These are phyloP conservation scores for Bombus picipes DNA, from an alignment of 1,140 invertebrate genomes.

Conservation along the genomic window DNA sequence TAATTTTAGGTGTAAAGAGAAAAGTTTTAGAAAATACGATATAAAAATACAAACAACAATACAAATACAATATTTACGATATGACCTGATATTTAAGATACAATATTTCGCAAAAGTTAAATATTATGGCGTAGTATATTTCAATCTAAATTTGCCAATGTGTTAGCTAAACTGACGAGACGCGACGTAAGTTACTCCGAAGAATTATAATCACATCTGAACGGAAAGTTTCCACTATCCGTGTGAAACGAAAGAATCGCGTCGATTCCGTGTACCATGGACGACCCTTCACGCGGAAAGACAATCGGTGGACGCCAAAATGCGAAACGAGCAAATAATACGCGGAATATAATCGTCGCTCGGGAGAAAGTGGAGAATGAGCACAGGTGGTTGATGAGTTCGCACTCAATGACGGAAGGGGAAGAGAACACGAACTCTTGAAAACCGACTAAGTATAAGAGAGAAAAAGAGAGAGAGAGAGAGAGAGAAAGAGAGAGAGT, in stretches of 20 bases:
- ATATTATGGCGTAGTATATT: too few relatives aligned
- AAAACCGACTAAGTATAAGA: background rate
- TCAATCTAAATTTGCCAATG: too few relatives aligned
- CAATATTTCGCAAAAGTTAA: too few relatives aligned
- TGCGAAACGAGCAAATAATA: constrained; percentile 38
- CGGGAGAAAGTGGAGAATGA: constrained; percentile 65
- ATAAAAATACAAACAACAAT: too few relatives aligned
- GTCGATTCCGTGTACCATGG: background rate
- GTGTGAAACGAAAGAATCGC: too few relatives aligned
- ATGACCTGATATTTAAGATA: too few relatives aligned
- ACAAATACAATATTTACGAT: too few relatives aligned
- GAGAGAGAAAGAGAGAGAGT: constrained; percentile 46
- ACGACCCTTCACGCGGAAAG: background rate
- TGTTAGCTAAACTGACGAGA: too few relatives aligned
- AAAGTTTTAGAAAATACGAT: background rate
- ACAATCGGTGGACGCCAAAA: constrained; percentile 10
- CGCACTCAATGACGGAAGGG: constrained; percentile 67
- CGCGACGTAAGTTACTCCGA: too few relatives aligned
- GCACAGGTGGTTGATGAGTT: constrained; percentile 78
- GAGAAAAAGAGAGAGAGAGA: constrained; percentile 7
- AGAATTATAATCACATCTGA: too few relatives aligned
- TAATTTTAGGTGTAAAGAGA: background rate
- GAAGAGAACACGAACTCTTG: constrained; percentile 23
- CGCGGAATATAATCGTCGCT: constrained; percentile 56
- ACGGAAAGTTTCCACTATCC: too few relatives aligned